Evolutionary conservation across 1,140 invertebrate genomes (phyloP), one percentile per base, ranked within the genome.

Genomic region (Eciton burchellii): DNA sequence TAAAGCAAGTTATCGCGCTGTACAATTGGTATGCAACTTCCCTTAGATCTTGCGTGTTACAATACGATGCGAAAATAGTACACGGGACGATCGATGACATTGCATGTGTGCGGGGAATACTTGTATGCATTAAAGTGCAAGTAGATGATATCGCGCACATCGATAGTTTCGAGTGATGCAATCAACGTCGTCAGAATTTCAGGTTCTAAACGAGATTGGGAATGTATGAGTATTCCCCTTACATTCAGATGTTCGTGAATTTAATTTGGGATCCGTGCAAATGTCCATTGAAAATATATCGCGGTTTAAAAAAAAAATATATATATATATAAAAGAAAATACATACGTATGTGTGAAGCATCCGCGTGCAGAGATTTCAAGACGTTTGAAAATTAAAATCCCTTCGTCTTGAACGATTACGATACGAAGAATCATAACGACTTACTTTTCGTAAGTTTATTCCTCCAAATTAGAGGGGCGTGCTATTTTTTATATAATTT

Each of bases 41-140:
- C 5, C 21, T 16, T 4, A 76, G 19, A 54, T 76, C 73, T 76
- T 29, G 73, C 73, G 43, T 76, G 57, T 52, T 74, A 11, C n/a
- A 59, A 52, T 52, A 54, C 4, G 43, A 76, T 41, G 73, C 47
- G 47, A 76, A 76, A 76, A 76, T 76, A 76, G 59, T 29, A 49
- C 16, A 19, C 12, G 26, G 9, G 19, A 14, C 60, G 59, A 76
- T 76, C 60, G 24, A 76, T 76, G 45, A 76, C n/a, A 65, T 65
- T 54, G 73, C 60, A 76, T 65, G 73, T 65, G 41, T 65, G 12
- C 60, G 60, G 52, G 24, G 62, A 29, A 65, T 76, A 35, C 43
- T 52, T 49, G 29, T 35, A n/a, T n/a, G 47, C 45, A 45, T 76
- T 41, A 65, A 65, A 76, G 59, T 41, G 43, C 72, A n/a, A 74